Evolutionary conservation across 2,113 vertebrate species (phyloP), one percentile per base, ranked within the genome.

Genomic region (Phasianus colchicus): DNA sequence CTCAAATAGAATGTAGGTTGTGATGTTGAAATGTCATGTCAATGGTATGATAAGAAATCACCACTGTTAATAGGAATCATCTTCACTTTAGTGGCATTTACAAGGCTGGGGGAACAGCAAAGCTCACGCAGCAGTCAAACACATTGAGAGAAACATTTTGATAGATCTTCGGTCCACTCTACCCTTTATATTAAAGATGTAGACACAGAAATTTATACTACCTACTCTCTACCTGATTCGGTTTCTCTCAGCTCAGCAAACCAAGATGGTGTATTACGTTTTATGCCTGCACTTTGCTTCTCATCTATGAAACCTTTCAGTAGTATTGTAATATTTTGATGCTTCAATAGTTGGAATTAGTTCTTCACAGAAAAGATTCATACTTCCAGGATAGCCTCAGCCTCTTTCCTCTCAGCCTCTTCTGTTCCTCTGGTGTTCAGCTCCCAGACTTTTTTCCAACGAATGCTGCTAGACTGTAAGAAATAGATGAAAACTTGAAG

Each of bases 221-320:
- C 79, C 91, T 95, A 89, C 93, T 96, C 83, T 84, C 66, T 87
- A 91, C 30, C 42, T 86, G 84, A 75, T 43, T 91, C 5, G 10
- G 54, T 57, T 57, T 57, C 72, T 69, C 83, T 69, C 91, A 83
- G 25, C 74, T 90, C 82, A 93, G 85, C 64, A 89, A 95, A 90
- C 32, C 71, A 43, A 58, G 36, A 58, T 21, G 15, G 64, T 22
- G 50, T 10, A 17, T 1, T 3, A 60, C 29, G 10, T 29, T 74
- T 92, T 40, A 79, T 88, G 34, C n/a, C 6, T 66, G 60, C 90
- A 60, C 75, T 93, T 85, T 73, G 7, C 42, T 74, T 76, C 29
- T 71, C 7, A 9, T 24, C 55, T 74, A 13, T 76, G 71, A 76
- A 82, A 69, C 5, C 38, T 40, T 36, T 17, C 5, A 52, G 52